Evolutionary conservation across 2,797 vertebrate genomes (phyloP).

Genomic region (Eupleurogrammus muticus): DNA sequence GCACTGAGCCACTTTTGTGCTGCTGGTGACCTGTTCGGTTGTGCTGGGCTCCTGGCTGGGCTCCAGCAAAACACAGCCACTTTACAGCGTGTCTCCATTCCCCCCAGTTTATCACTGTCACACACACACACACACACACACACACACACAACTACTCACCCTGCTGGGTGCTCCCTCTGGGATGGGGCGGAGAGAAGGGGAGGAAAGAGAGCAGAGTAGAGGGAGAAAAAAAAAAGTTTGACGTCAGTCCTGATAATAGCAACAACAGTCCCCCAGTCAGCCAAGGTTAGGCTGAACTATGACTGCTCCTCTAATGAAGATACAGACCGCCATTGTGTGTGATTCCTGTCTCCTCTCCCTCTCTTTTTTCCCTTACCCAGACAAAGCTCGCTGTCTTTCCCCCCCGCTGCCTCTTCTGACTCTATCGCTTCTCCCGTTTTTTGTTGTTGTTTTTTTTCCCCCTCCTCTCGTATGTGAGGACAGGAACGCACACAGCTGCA

Average conservation of each 20-base stretch:
- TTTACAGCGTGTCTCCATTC: slow-evolving; percentile 59
- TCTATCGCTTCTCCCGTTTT: slow-evolving; percentile 56
- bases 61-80: slow-evolving; percentile 60
- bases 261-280: slow-evolving; percentile 73
- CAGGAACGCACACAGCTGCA: slow-evolving; percentile 54
- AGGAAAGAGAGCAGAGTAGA: slow-evolving; percentile 36
- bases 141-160: slow-evolving; percentile 77
- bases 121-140: slow-evolving; percentile 4
- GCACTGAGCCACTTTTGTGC: slow-evolving; percentile 54
- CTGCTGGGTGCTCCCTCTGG: slow-evolving; percentile 84
- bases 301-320: slow-evolving; percentile 75
- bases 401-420: slow-evolving; percentile 53
- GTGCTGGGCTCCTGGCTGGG: slow-evolving; percentile 40
- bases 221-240: slow-evolving; percentile 64
- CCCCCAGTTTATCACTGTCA: slow-evolving; percentile 66
- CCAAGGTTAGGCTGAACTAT: slow-evolving; percentile 76
- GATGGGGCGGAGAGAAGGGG: slow-evolving; percentile 47
- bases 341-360: slow-evolving; percentile 51
- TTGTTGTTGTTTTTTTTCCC: too few species aligned
- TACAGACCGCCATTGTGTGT: slow-evolving; percentile 71
- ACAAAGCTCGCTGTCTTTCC: slow-evolving; percentile 64
- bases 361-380: slow-evolving; percentile 45
- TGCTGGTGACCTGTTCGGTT: slow-evolving; percentile 39
- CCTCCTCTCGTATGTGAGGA: slow-evolving; percentile 51
- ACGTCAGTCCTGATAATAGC: slow-evolving; percentile 82